These are phyloP conservation scores for Hypercompe scribonia DNA, from an alignment of 2,888 invertebrate genomes.

Conservation along the genomic window DNA sequence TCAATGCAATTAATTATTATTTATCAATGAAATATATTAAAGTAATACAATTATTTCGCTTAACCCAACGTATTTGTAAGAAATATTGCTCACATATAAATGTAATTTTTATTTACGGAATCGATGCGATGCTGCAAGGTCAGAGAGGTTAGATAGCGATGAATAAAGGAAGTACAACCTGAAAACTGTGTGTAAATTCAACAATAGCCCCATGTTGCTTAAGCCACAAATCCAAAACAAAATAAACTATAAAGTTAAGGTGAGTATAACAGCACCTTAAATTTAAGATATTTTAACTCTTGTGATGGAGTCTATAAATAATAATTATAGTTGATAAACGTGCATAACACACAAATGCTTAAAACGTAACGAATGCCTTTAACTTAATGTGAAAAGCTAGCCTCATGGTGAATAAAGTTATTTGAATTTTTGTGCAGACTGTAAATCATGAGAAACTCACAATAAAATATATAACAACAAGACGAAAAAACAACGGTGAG, in stretches of 20 bases:
- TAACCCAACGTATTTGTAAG: background rate
- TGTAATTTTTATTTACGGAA: conserved; percentile 30
- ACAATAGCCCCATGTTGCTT: conserved; percentile 52
- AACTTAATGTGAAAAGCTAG: no score
- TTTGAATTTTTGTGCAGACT: conserved; percentile 11
- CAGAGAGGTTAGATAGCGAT: conserved; percentile 54
- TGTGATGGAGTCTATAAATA: conserved; percentile 1
- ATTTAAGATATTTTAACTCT: no score
- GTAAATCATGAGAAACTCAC: conserved; percentile 54
- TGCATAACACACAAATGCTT: background rate
- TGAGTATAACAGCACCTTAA: no score
- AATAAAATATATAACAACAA: conserved; percentile 64
- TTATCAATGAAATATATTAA: no score
- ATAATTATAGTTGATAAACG: background rate
- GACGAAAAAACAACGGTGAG: conserved; percentile 41
- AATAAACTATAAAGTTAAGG: conserved; percentile 30
- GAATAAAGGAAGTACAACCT: conserved; percentile 59
- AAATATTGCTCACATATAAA: conserved; percentile 20
- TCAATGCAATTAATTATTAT: no score
- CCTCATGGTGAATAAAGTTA: no score
- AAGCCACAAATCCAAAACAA: conserved; percentile 33
- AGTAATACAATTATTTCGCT: background rate
- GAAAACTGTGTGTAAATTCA: conserved; percentile 51
- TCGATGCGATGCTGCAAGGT: no score
- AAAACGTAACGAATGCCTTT: background rate